Percentiles rank a stretch among this genome's conserved stretches.
phyloP scores from a whole-genome alignment of 2,113 vertebrate genomes.

The Oxygymnocypris stewartii region DNA sequence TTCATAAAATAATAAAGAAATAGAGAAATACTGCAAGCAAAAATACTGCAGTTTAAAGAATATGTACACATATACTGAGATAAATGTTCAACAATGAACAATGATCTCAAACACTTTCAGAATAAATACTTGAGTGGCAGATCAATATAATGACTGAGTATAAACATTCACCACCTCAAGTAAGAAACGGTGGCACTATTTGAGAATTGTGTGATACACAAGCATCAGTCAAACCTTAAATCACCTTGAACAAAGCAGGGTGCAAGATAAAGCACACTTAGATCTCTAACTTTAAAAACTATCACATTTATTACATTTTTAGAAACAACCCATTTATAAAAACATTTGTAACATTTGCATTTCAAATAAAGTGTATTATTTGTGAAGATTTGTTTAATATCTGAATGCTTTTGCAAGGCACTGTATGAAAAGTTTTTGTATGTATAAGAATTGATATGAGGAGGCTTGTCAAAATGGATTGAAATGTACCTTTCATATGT shows the following conservation, averaged over 20 bases:
- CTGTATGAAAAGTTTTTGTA: not conserved
- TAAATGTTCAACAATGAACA: not conserved
- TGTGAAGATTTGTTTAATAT: not conserved
- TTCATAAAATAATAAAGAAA: not conserved
- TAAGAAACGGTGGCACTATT: not conserved
- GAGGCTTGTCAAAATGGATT: slow-evolving; percentile 19
- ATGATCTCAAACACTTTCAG: not conserved
- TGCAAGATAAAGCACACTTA: no score
- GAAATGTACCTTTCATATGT: slow-evolving; percentile 36
- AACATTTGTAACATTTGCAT: not conserved
- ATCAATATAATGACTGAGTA: not conserved
- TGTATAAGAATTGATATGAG: not conserved
- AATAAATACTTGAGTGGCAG: not conserved
- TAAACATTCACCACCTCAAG: not conserved
- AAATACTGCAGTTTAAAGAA: not conserved
- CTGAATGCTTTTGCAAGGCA: not conserved
- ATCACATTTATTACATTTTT: not conserved
- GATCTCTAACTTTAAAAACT: not conserved
- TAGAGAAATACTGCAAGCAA: not conserved
- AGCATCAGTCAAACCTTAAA: not conserved
- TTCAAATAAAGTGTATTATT: not conserved
- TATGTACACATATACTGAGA: not conserved
- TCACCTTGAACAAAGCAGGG: not conserved
- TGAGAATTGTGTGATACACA: not conserved
- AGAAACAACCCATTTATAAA: not conserved